Percentiles rank a stretch among this genome's conserved stretches.
phyloP scores from a whole-genome alignment of 1,140 invertebrate species.

The Euura lappo region DNA sequence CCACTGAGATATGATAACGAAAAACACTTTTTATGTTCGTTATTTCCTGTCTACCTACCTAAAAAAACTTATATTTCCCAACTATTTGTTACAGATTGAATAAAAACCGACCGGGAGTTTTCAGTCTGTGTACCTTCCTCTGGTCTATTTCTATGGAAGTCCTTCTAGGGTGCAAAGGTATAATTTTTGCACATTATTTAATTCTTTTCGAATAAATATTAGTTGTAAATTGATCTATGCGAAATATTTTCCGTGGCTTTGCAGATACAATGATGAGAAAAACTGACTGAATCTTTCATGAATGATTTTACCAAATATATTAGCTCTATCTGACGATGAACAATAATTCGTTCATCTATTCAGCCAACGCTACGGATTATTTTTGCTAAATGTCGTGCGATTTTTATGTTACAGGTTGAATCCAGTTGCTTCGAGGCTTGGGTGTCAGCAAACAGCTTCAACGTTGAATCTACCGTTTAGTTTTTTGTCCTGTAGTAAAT shows the following conservation, averaged over 20 bases:
- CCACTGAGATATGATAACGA: slow-evolving; percentile 39
- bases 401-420: too few species aligned
- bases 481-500: too few species aligned
- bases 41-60: not conserved
- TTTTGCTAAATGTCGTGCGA: too few species aligned
- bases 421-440: too few species aligned
- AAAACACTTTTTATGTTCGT: slow-evolving; percentile 10
- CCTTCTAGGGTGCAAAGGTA: slow-evolving; percentile 17
- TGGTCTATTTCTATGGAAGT: too few species aligned
- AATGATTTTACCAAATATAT: slow-evolving; percentile 38
- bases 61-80: not conserved
- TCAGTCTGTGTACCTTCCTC: too few species aligned
- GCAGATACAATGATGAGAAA: slow-evolving; percentile 32
- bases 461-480: too few species aligned
- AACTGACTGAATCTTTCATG: slow-evolving; percentile 38
- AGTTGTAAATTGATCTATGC: too few species aligned
- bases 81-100: not conserved
- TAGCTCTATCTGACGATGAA: slow-evolving; percentile 51
- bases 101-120: too few species aligned
- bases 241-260: not conserved
- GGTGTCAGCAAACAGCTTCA: too few species aligned
- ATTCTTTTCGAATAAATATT: not conserved
- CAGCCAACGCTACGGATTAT: too few species aligned
- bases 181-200: slow-evolving; percentile 11
- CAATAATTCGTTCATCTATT: too few species aligned